Evolutionary conservation across 1,140 invertebrate genomes (phyloP), one percentile per base, ranked within the genome.

Genomic region (Hirudo medicinalis): DNA sequence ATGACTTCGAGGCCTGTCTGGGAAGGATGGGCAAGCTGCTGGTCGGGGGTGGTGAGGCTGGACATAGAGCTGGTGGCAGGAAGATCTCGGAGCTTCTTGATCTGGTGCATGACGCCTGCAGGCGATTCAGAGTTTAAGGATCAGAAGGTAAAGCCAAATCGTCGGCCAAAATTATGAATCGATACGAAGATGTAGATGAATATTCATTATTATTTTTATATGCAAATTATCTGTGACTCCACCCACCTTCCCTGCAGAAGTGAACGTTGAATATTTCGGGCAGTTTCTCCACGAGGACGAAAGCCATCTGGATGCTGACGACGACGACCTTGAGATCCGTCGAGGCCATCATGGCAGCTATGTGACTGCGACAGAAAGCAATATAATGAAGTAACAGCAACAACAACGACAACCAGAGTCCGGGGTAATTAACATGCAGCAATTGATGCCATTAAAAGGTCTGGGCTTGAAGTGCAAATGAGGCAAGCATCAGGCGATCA

Each of bases 271-370:
- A 97, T 40, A 95, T 88, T 76, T 96, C 89, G 4, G 94, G 92
- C 73, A 97, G 81, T 77, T 95, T 93, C 79, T 92, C 89, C 91
- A 98, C 96, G 22, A 98, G 82, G 75, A 97, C 92, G 80, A 94
- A 91, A 22, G 92, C 91, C 87, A 98, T 91, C 83, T 98, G 94
- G 55, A 97, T 82, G n/a, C 93, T 93, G 70, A 92, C 92, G 67
- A 97, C 94, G 29, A 97, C 92, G 76, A 97, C 96, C 77, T 92
- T 88, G 63, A 96, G 84, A 84, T 97, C 94, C 77, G 89, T 90
- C 0, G 94, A 96, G 0, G 93, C 93, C 86, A 98, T 87, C 94
- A 97, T 97, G 55, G 92, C 92, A 53, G 94, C 94, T 77, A 97
- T 92, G 80, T 97, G 93, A 76, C 92, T 96, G 72, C 6, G 79